Conservation (phyloP, 2,888 invertebrate species). For the Erebia palarica region DNA sequence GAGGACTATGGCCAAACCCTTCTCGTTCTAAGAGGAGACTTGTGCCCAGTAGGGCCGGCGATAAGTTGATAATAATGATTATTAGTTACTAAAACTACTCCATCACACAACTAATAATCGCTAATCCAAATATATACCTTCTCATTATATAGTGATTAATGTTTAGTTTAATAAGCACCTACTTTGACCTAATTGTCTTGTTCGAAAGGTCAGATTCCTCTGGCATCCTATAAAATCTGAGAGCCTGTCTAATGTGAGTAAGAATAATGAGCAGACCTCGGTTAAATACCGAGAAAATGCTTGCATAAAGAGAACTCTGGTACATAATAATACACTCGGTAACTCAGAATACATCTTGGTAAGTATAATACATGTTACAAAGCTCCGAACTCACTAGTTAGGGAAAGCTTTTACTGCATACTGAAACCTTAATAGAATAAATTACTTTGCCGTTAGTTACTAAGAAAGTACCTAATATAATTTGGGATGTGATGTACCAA, state of each 20-base stretch:
- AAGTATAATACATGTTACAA: conserved; percentile 19
- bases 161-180: background rate
- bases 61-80: no score
- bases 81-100: no score
- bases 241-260: conserved; percentile 10
- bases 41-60: no score
- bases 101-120: no score
- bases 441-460: conserved; percentile 25
- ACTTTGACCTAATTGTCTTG: background rate
- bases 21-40: no score
- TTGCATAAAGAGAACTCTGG: conserved; percentile 7
- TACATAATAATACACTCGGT: conserved; percentile 16
- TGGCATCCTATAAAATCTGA: conserved; percentile 12
- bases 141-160: background rate
- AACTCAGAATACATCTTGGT: background rate
- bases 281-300: conserved; percentile 5
- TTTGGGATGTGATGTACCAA: conserved; percentile 17
- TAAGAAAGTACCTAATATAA: conserved; percentile 24
- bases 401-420: conserved; percentile 23
- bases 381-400: conserved; percentile 22
- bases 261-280: conserved; percentile 11
- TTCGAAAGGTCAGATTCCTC: background rate
- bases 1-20: no score
- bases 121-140: background rate
- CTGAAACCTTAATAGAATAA: conserved; percentile 26